phyloP scores from a whole-genome alignment of 2,888 invertebrate genomes.

The Platypus cylindrus region DNA sequence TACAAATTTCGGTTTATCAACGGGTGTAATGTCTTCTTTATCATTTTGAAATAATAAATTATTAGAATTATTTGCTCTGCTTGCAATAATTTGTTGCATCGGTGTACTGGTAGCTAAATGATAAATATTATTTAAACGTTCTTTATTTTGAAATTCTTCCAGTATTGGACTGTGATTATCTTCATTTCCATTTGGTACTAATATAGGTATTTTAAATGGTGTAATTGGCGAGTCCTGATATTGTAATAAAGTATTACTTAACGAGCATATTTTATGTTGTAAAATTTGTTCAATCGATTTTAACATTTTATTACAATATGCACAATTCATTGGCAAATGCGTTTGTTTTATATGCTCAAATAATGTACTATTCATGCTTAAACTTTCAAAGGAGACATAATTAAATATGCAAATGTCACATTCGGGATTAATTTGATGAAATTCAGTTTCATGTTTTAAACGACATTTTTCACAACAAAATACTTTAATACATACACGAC shows the following conservation, averaged over 20 bases:
- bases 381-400: slow-evolving; percentile 17
- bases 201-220: slow-evolving; percentile 12
- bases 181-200: slow-evolving; percentile 3
- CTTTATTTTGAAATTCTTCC: slow-evolving; percentile 8
- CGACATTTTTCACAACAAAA: slow-evolving; percentile 30
- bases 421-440: slow-evolving; percentile 23
- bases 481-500: slow-evolving; percentile 25
- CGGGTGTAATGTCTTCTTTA: slow-evolving; percentile 21
- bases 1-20: slow-evolving; percentile 13
- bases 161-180: slow-evolving; percentile 11
- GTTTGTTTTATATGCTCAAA: slow-evolving; percentile 22
- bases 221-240: slow-evolving; percentile 15
- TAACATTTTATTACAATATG: slow-evolving; percentile 24
- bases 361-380: slow-evolving; percentile 16
- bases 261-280: slow-evolving; percentile 21
- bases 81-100: slow-evolving; percentile 22
- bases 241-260: too few relatives aligned
- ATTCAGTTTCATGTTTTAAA: slow-evolving; percentile 23
- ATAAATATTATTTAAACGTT: slow-evolving; percentile 11
- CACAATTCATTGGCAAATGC: slow-evolving; percentile 28
- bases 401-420: slow-evolving; percentile 29
- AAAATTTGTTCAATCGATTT: slow-evolving; percentile 21
- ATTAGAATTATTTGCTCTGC: too few relatives aligned
- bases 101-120: slow-evolving; percentile 26
- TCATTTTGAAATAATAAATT: slow-evolving; percentile 18